A percentile compares a stretch with the other conserved stretches of the same genome.
Conservation (phyloP, 2,888 invertebrate species). For the Brachyptera risi region DNA sequence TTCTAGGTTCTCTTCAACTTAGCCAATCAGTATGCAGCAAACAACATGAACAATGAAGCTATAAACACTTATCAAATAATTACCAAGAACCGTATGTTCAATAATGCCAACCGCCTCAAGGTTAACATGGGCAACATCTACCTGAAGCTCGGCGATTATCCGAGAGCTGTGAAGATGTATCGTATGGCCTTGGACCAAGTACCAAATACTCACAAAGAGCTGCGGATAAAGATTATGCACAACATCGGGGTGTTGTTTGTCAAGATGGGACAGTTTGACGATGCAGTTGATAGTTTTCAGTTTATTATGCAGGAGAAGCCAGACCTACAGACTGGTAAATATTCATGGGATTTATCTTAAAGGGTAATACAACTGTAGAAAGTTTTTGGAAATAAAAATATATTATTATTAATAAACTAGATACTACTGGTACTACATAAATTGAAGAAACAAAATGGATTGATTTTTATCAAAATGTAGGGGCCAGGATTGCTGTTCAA, state of each 20-base stretch:
- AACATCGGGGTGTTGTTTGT: conserved; percentile 95
- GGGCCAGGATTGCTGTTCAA: too few relatives aligned
- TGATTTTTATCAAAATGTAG: too few relatives aligned
- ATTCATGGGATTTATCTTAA: too few relatives aligned
- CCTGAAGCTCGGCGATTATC: conserved; percentile 87
- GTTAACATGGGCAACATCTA: conserved; percentile 99
- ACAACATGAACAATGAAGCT: conserved; percentile 94
- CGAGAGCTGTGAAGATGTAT: conserved; percentile 91
- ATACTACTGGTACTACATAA: too few relatives aligned
- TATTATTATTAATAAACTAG: too few relatives aligned
- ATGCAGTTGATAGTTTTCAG: conserved; percentile 95
- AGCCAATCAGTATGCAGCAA: conserved; percentile 90
- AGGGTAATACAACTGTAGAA: too few relatives aligned
- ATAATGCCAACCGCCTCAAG: conserved; percentile 88
- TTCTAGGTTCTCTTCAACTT: conserved; percentile 92
- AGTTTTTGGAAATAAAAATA: too few relatives aligned
- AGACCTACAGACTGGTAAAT: conserved; percentile 71
- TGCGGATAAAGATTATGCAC: conserved; percentile 96
- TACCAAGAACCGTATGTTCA: conserved; percentile 89
- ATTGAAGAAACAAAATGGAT: too few relatives aligned
- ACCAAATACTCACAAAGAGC: conserved; percentile 86
- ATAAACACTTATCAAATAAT: conserved; percentile 93
- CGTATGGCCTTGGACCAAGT: conserved; percentile 97
- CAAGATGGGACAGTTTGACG: conserved; percentile 93
- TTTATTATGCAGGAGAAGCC: conserved; percentile 96